A percentile compares a stretch with the other conserved stretches of the same genome.
These are phyloP conservation scores for Sinosuthora webbiana DNA, from an alignment of 2,113 vertebrate species.

Conservation along the genomic window DNA sequence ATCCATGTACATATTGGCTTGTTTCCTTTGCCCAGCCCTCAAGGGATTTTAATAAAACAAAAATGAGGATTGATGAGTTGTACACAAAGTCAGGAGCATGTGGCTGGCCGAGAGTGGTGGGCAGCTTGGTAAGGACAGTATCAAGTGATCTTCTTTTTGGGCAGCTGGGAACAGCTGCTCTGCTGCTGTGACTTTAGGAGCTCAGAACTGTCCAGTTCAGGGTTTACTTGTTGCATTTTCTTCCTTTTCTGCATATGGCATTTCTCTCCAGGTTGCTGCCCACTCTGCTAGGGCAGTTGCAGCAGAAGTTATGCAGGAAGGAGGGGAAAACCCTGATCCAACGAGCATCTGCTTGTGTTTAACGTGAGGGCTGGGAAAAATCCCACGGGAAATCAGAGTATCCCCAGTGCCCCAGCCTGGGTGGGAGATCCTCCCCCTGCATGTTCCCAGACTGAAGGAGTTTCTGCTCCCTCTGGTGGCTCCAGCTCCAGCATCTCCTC, in stretches of 20 bases:
- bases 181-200: neutral
- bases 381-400: neutral
- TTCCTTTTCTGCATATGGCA: neutral
- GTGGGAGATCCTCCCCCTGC: neutral
- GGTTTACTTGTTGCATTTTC: neutral
- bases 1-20: neutral
- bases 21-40: neutral
- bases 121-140: neutral
- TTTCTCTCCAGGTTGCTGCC: neutral
- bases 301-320: neutral
- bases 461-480: slow-evolving; percentile 63
- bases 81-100: neutral
- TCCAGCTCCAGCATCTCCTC: neutral
- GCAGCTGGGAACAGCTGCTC: neutral
- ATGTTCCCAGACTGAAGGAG: neutral
- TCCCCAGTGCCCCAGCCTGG: neutral
- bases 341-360: neutral
- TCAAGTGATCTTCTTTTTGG: neutral
- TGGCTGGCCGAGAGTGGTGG: neutral
- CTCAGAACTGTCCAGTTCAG: neutral
- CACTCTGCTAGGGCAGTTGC: neutral
- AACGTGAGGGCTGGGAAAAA: neutral
- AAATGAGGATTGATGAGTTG: neutral
- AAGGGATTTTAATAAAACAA: neutral
- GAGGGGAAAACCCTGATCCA: neutral